These are phyloP conservation scores for Athene cunicularia DNA, from an alignment of 2,113 vertebrate species.

Conservation along the genomic window DNA sequence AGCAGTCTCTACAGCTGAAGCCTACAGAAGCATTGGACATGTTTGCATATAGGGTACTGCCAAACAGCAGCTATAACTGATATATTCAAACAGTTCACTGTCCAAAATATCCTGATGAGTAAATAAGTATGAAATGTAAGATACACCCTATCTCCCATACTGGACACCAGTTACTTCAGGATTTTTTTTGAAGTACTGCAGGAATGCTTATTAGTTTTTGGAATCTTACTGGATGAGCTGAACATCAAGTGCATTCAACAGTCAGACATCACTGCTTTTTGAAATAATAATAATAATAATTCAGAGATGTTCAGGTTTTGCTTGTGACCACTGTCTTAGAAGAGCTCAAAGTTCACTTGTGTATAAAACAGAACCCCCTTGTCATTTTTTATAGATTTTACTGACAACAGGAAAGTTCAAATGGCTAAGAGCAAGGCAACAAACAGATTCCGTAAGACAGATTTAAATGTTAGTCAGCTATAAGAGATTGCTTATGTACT, in stretches of 20 bases:
- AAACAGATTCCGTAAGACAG: slow-evolving; percentile 69
- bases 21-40: neutral
- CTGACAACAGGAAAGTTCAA: slow-evolving; percentile 73
- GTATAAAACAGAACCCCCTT: slow-evolving; percentile 30
- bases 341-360: slow-evolving; percentile 37
- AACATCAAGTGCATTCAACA: neutral
- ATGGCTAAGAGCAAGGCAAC: slow-evolving; percentile 67
- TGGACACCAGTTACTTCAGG: neutral
- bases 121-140: neutral
- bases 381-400: slow-evolving; percentile 77
- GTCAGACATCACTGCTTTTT: neutral
- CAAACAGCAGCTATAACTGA: neutral
- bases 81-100: neutral
- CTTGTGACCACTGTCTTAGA: slow-evolving; percentile 27
- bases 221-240: neutral
- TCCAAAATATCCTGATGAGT: neutral
- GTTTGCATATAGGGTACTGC: neutral
- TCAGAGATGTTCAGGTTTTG: neutral
- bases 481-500: neutral
- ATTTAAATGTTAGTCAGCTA: slow-evolving; percentile 70
- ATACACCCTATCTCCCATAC: neutral
- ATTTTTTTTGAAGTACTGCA: neutral
- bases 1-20: neutral
- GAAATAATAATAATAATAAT: neutral
- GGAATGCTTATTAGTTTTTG: neutral